These are phyloP conservation scores for Rhinella marina DNA, from an alignment of 2,797 vertebrate genomes.

Conservation along the genomic window DNA sequence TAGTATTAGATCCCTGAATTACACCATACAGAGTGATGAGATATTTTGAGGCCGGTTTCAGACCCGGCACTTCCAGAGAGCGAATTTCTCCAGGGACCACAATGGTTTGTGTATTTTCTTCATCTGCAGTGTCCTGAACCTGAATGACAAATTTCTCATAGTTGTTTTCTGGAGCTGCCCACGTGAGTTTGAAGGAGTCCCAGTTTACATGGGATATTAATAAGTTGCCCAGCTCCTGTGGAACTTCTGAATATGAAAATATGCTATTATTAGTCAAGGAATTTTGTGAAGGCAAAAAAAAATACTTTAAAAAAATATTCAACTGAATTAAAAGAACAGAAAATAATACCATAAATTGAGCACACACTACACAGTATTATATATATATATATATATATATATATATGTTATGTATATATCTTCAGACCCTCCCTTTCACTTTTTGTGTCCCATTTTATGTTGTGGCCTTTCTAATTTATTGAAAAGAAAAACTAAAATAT, in stretches of 20 bases:
- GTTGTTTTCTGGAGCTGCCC: constrained; percentile 78
- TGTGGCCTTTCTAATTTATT: no score
- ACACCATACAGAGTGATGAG: constrained; percentile 84
- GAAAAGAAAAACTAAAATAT: no score
- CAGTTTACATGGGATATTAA: constrained; percentile 81
- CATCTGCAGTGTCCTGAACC: constrained; percentile 83
- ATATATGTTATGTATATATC: no score
- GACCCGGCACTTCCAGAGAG: constrained; percentile 77
- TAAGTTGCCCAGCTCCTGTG: constrained; percentile 79
- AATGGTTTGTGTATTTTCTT: constrained; percentile 76
- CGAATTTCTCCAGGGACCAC: constrained; percentile 80
- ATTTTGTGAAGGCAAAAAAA: neutral
- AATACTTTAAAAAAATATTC: neutral
- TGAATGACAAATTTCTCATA: constrained; percentile 91
- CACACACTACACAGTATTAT: neutral
- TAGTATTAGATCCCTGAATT: constrained; percentile 78
- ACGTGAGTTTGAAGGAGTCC: constrained; percentile 86
- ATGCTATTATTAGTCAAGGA: neutral
- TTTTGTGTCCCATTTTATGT: no score
- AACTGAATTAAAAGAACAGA: neutral
- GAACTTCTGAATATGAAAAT: constrained; percentile 77
- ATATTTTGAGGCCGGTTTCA: constrained; percentile 84
- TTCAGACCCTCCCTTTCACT: no score
- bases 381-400: no score
- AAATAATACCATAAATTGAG: neutral